Base-by-base conservation (phyloP, 1,140 invertebrate species). In the Patella vulgata region DNA sequence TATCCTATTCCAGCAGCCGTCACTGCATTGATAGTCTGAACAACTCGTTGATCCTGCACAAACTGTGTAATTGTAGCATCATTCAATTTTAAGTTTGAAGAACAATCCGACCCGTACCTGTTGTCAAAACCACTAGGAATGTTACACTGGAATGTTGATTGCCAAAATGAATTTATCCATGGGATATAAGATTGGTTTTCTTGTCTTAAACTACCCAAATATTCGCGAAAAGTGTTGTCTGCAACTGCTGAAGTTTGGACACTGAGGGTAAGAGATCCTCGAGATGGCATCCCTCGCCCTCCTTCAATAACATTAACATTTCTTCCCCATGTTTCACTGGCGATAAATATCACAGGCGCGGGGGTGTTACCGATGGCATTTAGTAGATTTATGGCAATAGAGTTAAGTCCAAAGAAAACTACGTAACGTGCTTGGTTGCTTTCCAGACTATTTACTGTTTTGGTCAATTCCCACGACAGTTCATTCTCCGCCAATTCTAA, bases 401-500 rank as follows among this genome's bases (percentile, higher is more conserved):
- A 63, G n/a, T 69, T 63, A 25, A 66, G 53, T 23, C 58, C 62
- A 53, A 71, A 73, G 21, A 63, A 67, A 3, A 74, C 47, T 1
- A 77, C 68, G 1, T 71, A 67, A 11, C 54, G 50, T 8, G 68
- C 68, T 63, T 59, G 51, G 43, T 66, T 46, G 19, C 55, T 17
- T 27, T 48, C 59, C 0, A 70, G 14, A 25, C 60, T 48, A 4
- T 59, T 30, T 51, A 60, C 53, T 25, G 70, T 30, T 0, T 52
- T 14, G 2, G 6, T 25, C 33, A 52, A 14, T n/a, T 63, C 25
- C 8, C 52, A 21, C 2, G 55, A 21, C 21, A 31, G 51, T 23
- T 52, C 57, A 40, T 62, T 27, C 6, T 91, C 79, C 46, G 87
- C 87, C 6, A 75, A 51, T 3, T 27, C 54, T 17, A 65, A 50